A percentile compares a stretch with the other conserved stretches of the same genome.
These are phyloP conservation scores for Drosophila asahinai DNA, from an alignment of 1,140 invertebrate species.

Conservation along the genomic window DNA sequence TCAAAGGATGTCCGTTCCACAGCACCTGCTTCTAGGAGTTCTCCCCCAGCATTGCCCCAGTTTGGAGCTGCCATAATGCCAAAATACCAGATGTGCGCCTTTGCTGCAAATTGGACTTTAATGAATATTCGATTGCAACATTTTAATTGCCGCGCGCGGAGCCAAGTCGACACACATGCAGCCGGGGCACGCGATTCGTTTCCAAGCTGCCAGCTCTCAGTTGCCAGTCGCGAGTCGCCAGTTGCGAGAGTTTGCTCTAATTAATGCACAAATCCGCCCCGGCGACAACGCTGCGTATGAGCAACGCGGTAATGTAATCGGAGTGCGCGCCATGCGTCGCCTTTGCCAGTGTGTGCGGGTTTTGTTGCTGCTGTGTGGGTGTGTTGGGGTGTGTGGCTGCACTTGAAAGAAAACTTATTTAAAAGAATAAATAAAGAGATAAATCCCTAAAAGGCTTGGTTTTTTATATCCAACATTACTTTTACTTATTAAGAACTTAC, in stretches of 20 bases:
- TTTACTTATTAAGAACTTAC: neutral
- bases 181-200: constrained; percentile 61
- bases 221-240: neutral
- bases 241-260: constrained; percentile 54
- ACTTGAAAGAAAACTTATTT: neutral
- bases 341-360: constrained; percentile 13
- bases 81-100: constrained; percentile 63
- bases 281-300: constrained; percentile 74
- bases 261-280: constrained; percentile 67
- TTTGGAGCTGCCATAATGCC: constrained; percentile 38
- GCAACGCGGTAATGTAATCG: constrained; percentile 58
- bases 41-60: neutral
- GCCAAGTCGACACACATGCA: constrained; percentile 57
- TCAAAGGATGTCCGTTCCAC: constrained; percentile 26
- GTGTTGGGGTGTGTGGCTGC: constrained; percentile 9
- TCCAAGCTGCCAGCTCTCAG: constrained; percentile 24
- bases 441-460: too few relatives aligned
- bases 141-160: constrained; percentile 54
- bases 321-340: constrained; percentile 29
- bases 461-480: too few relatives aligned
- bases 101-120: constrained; percentile 63
- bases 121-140: constrained; percentile 75
- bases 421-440: too few relatives aligned
- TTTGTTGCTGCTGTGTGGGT: neutral
- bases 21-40: constrained; percentile 15